Evolutionary conservation across 2,797 vertebrate species (phyloP).

Genomic region (Poecilia velifera): DNA sequence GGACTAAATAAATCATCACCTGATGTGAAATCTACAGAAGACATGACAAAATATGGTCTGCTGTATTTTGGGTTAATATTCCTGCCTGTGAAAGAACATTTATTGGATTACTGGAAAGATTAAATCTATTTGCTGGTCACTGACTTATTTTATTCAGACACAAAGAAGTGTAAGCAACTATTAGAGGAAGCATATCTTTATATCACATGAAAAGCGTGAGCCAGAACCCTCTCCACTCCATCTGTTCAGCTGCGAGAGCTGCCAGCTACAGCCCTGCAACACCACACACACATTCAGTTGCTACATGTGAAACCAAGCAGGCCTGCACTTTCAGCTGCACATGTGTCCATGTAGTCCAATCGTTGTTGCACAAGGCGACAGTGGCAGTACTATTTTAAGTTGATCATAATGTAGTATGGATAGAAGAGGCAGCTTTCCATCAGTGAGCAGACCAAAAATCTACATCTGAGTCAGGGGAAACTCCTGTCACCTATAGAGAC

Average conservation of each 20-base stretch:
- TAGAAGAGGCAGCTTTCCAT: slow-evolving; percentile 3
- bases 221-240: slow-evolving; percentile 65
- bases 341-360: not conserved
- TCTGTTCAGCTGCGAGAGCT: slow-evolving; percentile 59
- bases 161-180: slow-evolving; percentile 41
- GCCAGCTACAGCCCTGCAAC: slow-evolving; percentile 56
- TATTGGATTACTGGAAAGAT: not conserved
- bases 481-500: slow-evolving; percentile 83
- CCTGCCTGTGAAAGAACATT: not conserved
- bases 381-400: not conserved
- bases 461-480: slow-evolving; percentile 62
- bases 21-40: not conserved
- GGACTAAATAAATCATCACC: not conserved
- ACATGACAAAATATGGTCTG: not conserved
- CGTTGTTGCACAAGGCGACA: slow-evolving; percentile 8
- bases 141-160: slow-evolving; percentile 44
- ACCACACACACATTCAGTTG: slow-evolving; percentile 20
- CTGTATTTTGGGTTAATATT: not conserved
- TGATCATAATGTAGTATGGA: not conserved
- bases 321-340: slow-evolving; percentile 5
- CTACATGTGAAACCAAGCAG: slow-evolving; percentile 9
- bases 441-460: slow-evolving; percentile 18
- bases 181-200: slow-evolving; percentile 49
- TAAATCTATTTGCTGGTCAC: not conserved
- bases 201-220: slow-evolving; percentile 44